Evolutionary conservation across 2,888 invertebrate species (phyloP), one percentile per base, ranked within the genome.

Genomic region (Tipula vernalis): DNA sequence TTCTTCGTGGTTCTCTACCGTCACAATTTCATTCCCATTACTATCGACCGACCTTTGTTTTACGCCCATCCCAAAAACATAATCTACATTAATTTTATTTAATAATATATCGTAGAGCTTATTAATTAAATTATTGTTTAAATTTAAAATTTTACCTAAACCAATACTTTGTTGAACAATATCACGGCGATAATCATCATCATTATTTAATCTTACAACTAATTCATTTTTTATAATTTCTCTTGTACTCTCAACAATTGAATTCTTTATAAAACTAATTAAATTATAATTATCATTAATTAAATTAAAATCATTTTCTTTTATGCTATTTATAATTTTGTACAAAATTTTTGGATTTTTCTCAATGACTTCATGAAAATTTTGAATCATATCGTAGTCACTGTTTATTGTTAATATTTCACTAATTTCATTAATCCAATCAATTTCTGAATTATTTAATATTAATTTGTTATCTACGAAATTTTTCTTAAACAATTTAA

Each of bases 241-340:
- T 89, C 95, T 94, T 28, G 96, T 91, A 0, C 93, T 93, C 89
- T 95, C 94, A 0, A 93, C 92, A 0, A 95, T 95, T 89, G 94
- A 94, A 51, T 84, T 84, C 39, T 84, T 84, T 84, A 84, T 41
- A 84, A 84, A 36, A 84, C 41, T 41, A 41, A 84, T 84, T 84
- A 84, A 84, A 39, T 15, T 39, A 15, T 8, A 41, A 36, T 88
- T 87, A 71, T 88, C 87, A 1, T 87, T 86, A 44, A 86, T 87
- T n/a, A 86, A 36, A 10, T 36, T 41, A 85, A 93, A 92, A 13
- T 94, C 94, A 71, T 95, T 93, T 87, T 94, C 93, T 39, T 93
- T 92, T 10, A 95, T 91, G 6, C 95, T 93, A 86, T 93, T 92
- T 6, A 93, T 92, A 1, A 94, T 90, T 94, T 94, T 87, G 41